Base-by-base conservation (phyloP, 2,888 invertebrate genomes). In the Polydrusus cervinus region DNA sequence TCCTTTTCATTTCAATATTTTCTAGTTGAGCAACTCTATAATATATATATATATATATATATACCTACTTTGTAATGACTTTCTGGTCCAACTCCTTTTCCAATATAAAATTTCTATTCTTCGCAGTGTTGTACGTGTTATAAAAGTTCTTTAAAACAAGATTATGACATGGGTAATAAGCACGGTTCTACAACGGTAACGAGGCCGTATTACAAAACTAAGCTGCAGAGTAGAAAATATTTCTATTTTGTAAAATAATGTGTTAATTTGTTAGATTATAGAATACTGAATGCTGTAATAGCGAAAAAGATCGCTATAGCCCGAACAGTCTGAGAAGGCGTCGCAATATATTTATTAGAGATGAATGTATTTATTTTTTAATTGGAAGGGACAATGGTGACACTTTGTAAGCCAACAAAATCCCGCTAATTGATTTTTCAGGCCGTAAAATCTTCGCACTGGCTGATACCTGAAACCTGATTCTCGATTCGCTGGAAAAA, bases 41-140 rank as follows among this genome's bases (percentile, higher is more conserved):
- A 47, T 6, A 34, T 30, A 5, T 30, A n/a, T n/a, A n/a, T n/a
- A n/a, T n/a, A n/a, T n/a, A 25, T 25, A 1, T 47, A 47, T 16
- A 47, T 16, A 47, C 14, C 0, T 47, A 47, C 47, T 47, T 47
- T 47, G 16, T 47, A 47, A 47, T 45, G 45, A 45, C 45, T 47
- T 47, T 47, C 47, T 47, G 47, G 47, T 47, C 16, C 47, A 47
- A 47, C 47, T 47, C 47, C 16, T 47, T 47, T 47, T 47, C 16
- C 47, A 47, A 47, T 47, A 47, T 47, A 47, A 16, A 47, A 47
- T 47, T n/a, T 47, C 47, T 47, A 47, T 16, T 16, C 47, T 47
- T 43, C n/a, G 43, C n/a, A 13, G 7, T 9, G 34, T 1, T 8
- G 9, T 16, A 16, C 47, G 16, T 16, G 16, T 47, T 47, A 47